These are phyloP conservation scores for Muschampia plurimacula DNA, from an alignment of 2,888 invertebrate genomes.

Conservation along the genomic window DNA sequence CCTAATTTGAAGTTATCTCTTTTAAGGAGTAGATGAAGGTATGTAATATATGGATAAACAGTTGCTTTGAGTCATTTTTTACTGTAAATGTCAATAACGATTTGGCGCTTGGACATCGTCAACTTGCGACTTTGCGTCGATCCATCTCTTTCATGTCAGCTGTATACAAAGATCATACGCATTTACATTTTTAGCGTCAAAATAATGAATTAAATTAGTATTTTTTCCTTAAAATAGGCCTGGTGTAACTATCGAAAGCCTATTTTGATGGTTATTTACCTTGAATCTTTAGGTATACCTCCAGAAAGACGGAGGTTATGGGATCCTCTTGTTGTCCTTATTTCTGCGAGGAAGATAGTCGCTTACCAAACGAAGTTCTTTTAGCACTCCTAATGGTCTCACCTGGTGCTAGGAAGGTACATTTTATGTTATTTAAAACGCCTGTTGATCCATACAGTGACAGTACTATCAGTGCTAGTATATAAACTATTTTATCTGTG, in stretches of 20 bases:
- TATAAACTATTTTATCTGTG: conserved; percentile 58
- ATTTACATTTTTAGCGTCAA: conserved; percentile 66
- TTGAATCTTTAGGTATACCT: conserved; percentile 74
- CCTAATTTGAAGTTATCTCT: conserved; percentile 76
- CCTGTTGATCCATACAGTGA: conserved; percentile 60
- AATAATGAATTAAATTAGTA: conserved; percentile 79
- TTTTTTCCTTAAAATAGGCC: conserved; percentile 59
- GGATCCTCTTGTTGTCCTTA: conserved; percentile 73
- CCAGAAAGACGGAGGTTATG: conserved; percentile 80
- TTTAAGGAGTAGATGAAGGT: conserved; percentile 89
- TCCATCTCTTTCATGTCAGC: conserved; percentile 82
- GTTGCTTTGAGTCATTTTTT: conserved; percentile 49
- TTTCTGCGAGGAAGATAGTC: conserved; percentile 74
- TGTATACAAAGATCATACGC: conserved; percentile 84
- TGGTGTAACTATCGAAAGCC: conserved; percentile 52
- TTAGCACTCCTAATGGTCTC: conserved; percentile 79
- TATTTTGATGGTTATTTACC: conserved; percentile 57
- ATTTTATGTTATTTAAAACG: conserved; percentile 52
- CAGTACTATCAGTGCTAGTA: conserved; percentile 72
- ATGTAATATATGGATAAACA: conserved; percentile 53
- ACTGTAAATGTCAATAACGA: conserved; percentile 53
- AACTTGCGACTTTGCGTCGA: conserved; percentile 71
- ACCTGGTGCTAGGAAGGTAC: conserved; percentile 75
- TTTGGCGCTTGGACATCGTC: conserved; percentile 74
- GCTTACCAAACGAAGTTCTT: conserved; percentile 67